phyloP scores from a whole-genome alignment of 2,797 vertebrate genomes.

The Cynodonichthys magdalenae region DNA sequence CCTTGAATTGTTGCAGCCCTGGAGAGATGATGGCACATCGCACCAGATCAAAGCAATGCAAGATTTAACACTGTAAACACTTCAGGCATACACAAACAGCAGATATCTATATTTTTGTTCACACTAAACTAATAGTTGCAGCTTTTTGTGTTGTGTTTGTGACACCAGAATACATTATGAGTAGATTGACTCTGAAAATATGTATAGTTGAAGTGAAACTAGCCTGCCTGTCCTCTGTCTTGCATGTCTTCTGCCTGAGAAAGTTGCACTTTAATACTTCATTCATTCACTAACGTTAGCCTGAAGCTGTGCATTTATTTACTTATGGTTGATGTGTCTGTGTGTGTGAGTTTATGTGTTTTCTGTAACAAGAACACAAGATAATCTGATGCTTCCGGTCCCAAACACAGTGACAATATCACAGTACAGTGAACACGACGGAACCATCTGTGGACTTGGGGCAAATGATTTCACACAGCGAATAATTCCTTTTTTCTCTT shows the following conservation, averaged over 20 bases:
- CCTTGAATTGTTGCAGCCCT: no score
- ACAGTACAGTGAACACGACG: slow-evolving; percentile 53
- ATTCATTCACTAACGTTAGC: slow-evolving; percentile 58
- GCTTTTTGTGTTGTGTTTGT: no score
- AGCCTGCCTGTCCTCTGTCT: slow-evolving; percentile 9
- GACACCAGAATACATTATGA: no score
- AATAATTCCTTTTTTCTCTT: slow-evolving; percentile 24
- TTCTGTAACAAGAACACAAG: slow-evolving; percentile 27
- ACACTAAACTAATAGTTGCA: no score
- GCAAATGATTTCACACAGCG: slow-evolving; percentile 31
- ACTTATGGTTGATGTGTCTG: slow-evolving; percentile 29
- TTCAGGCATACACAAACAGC: no score
- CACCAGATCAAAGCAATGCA: no score
- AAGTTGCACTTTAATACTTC: slow-evolving; percentile 54
- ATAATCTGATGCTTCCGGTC: slow-evolving; percentile 44
- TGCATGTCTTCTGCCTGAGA: slow-evolving; percentile 44
- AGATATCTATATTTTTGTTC: no score
- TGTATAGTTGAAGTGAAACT: neutral
- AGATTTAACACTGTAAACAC: no score
- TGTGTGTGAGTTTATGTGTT: slow-evolving; percentile 2
- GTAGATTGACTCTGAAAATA: neutral
- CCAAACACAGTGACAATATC: slow-evolving; percentile 50
- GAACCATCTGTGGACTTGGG: slow-evolving; percentile 58
- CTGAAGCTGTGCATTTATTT: slow-evolving; percentile 52
- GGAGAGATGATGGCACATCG: no score